Conservation (phyloP, 2,113 vertebrate genomes). For the Petromus typicus region DNA sequence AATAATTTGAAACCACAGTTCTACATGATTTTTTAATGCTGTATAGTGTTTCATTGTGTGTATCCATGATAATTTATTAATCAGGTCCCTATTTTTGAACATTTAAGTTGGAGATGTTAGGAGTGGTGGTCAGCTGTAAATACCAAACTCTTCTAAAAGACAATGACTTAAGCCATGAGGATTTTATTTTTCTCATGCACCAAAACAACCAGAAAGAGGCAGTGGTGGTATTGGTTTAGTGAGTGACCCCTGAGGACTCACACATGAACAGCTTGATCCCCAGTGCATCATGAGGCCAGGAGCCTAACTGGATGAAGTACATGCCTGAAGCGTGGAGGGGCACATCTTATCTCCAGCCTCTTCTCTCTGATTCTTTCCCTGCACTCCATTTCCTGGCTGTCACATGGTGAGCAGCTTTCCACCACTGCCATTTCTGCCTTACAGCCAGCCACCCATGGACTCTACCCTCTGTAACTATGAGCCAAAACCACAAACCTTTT, state of each 20-base stretch:
- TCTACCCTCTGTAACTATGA: background rate
- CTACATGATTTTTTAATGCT: constrained; percentile 35
- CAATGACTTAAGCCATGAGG: background rate
- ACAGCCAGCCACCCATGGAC: background rate
- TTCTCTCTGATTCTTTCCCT: background rate
- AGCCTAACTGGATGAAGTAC: too few relatives aligned
- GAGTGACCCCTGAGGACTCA: background rate
- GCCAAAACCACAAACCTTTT: background rate
- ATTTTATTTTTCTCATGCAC: background rate
- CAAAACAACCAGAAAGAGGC: background rate
- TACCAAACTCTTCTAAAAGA: background rate
- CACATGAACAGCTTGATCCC: background rate
- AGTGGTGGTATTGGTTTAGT: background rate
- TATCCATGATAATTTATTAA: constrained; percentile 23
- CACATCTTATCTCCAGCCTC: background rate
- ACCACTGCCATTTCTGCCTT: background rate
- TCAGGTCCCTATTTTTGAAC: background rate
- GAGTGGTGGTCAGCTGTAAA: background rate
- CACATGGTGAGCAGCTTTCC: background rate
- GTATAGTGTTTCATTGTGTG: background rate
- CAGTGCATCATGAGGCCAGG: too few relatives aligned
- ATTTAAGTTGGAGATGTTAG: background rate
- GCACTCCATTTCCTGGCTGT: background rate
- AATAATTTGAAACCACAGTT: constrained; percentile 52
- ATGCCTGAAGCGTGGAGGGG: too few relatives aligned